Evolutionary conservation across 1,140 invertebrate species (phyloP), one percentile per base, ranked within the genome.

Genomic region (Brachionus paranguensis): DNA sequence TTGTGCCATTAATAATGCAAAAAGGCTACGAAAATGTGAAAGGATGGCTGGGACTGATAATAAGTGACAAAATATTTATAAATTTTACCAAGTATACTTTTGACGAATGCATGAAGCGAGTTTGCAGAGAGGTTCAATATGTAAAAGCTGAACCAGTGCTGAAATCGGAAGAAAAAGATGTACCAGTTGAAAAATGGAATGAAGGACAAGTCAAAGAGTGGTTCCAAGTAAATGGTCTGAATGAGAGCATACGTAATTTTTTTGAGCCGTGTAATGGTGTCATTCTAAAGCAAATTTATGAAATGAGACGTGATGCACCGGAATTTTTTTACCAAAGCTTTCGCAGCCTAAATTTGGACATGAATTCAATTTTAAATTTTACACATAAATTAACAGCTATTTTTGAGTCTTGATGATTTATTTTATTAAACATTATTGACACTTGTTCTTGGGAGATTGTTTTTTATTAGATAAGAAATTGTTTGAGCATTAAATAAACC

Each of bases 21-120:
- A 74, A 33, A 33, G 85, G 83, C 2, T 89, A 88, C 65, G 81
- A 84, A 29, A 81, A 64, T 64, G 86, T 87, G 0, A 86, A 88
- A 84, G 88, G 88, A 12, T 89, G 88, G 88, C 86, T 89, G 3
- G 88, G 88, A 1, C 72, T 88, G 11, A 85, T 89, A 14, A 60
- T 88, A 20, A 87, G 88, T 3, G 84, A 86, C 8, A 88, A 88
- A 68, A 74, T 87, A 7, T 89, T 86, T 74, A 87, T 87, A 74
- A 87, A 88, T 74, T 81, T 64, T 81, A 64, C 41, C 10, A 81
- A 81, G 33, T 81, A 64, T 37, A n/a, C 55, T 24, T 81, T 43
- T 27, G 50, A 60, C 4, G 78, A 64, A 10, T 81, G 78, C 37
- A 41, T 37, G 12, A 81, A 45, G 64, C 7, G 78, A 20, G 20